These are phyloP conservation scores for Acrobasis repandana DNA, from an alignment of 2,888 invertebrate genomes.

Conservation along the genomic window DNA sequence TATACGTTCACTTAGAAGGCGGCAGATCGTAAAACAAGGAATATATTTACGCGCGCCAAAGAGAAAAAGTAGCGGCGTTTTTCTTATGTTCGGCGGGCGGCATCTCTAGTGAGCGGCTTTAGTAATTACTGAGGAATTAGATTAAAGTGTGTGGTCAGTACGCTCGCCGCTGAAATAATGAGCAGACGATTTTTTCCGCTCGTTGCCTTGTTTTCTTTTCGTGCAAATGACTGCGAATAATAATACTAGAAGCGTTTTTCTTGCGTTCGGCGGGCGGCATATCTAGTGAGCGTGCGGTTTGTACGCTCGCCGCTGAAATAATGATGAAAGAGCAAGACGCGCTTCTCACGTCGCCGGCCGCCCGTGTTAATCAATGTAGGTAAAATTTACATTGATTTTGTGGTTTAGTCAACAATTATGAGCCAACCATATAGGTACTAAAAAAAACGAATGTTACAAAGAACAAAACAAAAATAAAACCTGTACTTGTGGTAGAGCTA, in stretches of 20 bases:
- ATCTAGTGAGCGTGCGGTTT: too few species aligned
- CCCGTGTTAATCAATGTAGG: too few species aligned
- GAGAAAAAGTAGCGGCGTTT: constrained; percentile 49
- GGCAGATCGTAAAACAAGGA: constrained; percentile 61
- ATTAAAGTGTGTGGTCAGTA: constrained; percentile 12
- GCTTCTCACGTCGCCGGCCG: too few species aligned
- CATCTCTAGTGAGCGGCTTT: background rate
- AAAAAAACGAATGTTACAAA: too few species aligned
- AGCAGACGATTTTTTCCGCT: background rate
- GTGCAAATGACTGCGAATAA: background rate
- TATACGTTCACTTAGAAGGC: constrained; percentile 54
- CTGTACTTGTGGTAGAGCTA: too few species aligned
- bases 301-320: too few species aligned
- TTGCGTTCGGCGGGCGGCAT: too few species aligned
- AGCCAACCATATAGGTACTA: too few species aligned
- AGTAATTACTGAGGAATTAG: constrained; percentile 13
- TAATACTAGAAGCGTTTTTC: too few species aligned
- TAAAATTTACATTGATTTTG: background rate
- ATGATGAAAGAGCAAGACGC: too few species aligned
- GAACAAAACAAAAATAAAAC: too few species aligned
- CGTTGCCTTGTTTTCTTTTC: background rate
- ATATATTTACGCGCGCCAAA: constrained; percentile 50
- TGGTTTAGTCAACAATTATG: too few species aligned
- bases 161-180: constrained; percentile 18
- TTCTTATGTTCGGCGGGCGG: constrained; percentile 38